Evolutionary conservation across 2,113 vertebrate genomes (phyloP), one percentile per base, ranked within the genome.

Genomic region (Typhlomys cinereus): DNA sequence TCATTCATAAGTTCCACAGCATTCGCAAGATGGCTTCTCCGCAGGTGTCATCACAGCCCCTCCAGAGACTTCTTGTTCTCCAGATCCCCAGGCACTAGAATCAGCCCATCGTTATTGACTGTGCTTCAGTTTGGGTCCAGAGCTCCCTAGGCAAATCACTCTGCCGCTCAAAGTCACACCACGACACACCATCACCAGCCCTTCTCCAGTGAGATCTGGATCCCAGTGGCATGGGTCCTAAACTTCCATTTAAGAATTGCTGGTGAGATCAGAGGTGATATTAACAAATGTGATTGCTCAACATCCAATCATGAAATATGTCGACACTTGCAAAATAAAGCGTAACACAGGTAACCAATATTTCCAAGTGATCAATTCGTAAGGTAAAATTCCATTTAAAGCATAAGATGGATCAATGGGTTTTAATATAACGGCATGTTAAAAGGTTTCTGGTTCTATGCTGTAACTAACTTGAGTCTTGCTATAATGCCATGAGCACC

Each of bases 311-410:
- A 84, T 80, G 61, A 87, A 81, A 81, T 76, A 39, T 27, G 66
- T 71, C 74, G 71, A 57, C 25, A 69, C 89, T 89, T 89, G 34
- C 14, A 57, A 94, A 52, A 48, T 34, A 76, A n/a, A 62, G 36
- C 17, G 1, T 81, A 86, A 57, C 31, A 79, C 80, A 89, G 61
- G 46, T 76, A 92, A 61, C 66, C 66, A 31, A 25, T 93, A 80
- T 89, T 94, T 94, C 85, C 71, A 84, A 90, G 29, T 75, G 88
- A 89, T 87, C 80, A 73, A 67, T 61, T 54, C 41, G 25, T 80
- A 29, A 54, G 57, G 66, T 67, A 71, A 67, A 87, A 36, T 93
- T 93, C 41, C 66, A 41, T 86, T 88, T 54, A 27, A 75, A 84
- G 46, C 54, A 18, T 74, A 73, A 91, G 83, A 85, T 23, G 23